Evolutionary conservation across 2,888 invertebrate genomes (phyloP), one percentile per base, ranked within the genome.

Genomic region (Vesta saturnalis): DNA sequence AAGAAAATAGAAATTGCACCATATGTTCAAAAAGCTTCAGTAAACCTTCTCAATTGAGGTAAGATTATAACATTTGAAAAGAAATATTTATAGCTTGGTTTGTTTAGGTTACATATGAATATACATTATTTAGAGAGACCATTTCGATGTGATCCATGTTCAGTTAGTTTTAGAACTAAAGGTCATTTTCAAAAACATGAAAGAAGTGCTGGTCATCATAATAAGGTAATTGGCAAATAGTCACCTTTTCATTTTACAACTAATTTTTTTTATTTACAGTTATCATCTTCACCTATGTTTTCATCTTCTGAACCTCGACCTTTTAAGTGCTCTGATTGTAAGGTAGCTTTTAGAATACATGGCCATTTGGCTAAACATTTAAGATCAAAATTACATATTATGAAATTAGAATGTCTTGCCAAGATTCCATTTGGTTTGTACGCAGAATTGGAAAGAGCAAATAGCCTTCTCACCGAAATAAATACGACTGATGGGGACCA

Each of bases 311-410:
- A 98, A 85, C 98, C 98, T 1, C 89, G 98, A 59, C 97, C 98
- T 15, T 99, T 97, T 83, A 94, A 96, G 79, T 99, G 99, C 85
- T 91, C 91, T 16, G 97, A 98, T 81, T 99, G 99, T 83, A 95
- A 94, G 81, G 94, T 96, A 75, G 97, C 97, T 6, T 99, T 99
- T 83, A 89, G 96, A 76, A 97, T 97, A 79, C 97, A 97, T 80
- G 99, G 98, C 0, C 98, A 98, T 84, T 86, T 99, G 78, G 97
- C 97, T 0, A 98, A 98, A 84, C 99, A 99, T 87, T 87, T 99
- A 70, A 90, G 98, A 64, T 96, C 96, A 72, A 97, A 97, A 86
- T 94, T 95, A 89, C 98, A 98, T 81, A 96, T 97, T 47, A 95
- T 95, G 91, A 92, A 94, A 78, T 86, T 97, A 72, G 97, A 97